Base-by-base conservation (phyloP, 2,888 invertebrate genomes). In the Schrankia costaestrigalis region DNA sequence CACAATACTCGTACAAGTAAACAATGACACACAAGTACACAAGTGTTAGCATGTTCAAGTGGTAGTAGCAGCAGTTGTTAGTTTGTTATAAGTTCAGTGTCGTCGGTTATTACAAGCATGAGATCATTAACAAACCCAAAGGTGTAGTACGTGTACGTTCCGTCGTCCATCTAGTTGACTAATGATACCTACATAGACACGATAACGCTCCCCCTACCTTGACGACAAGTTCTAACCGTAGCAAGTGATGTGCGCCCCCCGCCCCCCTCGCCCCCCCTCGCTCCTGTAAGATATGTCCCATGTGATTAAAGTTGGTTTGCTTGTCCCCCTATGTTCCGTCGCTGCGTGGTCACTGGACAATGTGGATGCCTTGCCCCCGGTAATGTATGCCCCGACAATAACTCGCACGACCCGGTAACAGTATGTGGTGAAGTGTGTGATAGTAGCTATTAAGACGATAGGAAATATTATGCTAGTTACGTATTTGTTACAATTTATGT, bases 391-490 rank as follows among this genome's bases (percentile, higher is more conserved):
- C 71, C 71, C 49, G 64, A 59, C 67, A 59, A 77, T 82, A 79
- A 83, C 73, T 71, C 72, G 68, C 64, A 67, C 53, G 41, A 21
- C 44, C 62, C 65, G 66, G 64, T 56, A 67, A 62, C 83, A 99
- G 97, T 98, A 99, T 92, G 99, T 99, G 90, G 99, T 99, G 81
- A 98, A 99, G 93, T 99, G 99, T 93, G 99, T 98, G 91, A 97
- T 97, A 91, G 97, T 97, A 90, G 97, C 97, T 75, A 95, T 98
- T 90, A 97, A 97, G 93, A 98, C 97, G 79, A 98, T 98, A 91
- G 98, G 98, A 89, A 99, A 99, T 93, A 99, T 99, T 90, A 97
- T 99, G 95, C 93, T 99, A 93, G 99, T 99, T 90, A 99, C 99
- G 85, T 97, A 97, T 92, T 95, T 99, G 87, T 96, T 99, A 88